A percentile compares a stretch with the other conserved stretches of the same genome.
Conservation (phyloP, 2,888 invertebrate species). For the Onthophagus sagittarius region DNA sequence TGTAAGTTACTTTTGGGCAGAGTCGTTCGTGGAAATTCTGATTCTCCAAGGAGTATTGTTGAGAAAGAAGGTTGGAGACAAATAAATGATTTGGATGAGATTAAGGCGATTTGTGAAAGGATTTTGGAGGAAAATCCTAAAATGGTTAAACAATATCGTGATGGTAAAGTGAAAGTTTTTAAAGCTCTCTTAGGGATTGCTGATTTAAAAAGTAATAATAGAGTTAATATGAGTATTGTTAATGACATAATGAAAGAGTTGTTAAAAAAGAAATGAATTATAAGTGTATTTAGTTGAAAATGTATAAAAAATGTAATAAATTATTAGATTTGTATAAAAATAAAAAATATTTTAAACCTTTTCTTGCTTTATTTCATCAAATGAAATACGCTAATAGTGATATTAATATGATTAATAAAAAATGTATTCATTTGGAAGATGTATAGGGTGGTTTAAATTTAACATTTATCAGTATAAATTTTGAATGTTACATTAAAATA, state of each 20-base stretch:
- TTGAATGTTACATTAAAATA: too few species aligned
- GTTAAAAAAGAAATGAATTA: slow-evolving; percentile 49
- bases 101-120: slow-evolving; percentile 58
- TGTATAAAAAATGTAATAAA: too few species aligned
- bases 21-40: slow-evolving; percentile 46
- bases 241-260: slow-evolving; percentile 59
- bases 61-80: slow-evolving; percentile 61
- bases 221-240: slow-evolving; percentile 65
- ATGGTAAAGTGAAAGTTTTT: slow-evolving; percentile 67
- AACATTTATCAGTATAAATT: too few species aligned
- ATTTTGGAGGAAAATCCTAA: slow-evolving; percentile 64
- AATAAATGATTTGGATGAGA: slow-evolving; percentile 58
- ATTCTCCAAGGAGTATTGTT: slow-evolving; percentile 54
- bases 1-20: slow-evolving; percentile 53
- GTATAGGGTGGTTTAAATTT: too few species aligned
- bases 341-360: too few species aligned
- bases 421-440: too few species aligned
- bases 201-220: slow-evolving; percentile 56
- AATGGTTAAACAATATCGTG: slow-evolving; percentile 61
- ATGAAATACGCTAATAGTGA: too few species aligned
- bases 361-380: too few species aligned
- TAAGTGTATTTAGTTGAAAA: not conserved
- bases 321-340: not conserved
- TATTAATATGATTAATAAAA: too few species aligned
- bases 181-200: slow-evolving; percentile 62